Evolutionary conservation across 2,113 vertebrate species (phyloP).

Genomic region (Phoenicopterus ruber): DNA sequence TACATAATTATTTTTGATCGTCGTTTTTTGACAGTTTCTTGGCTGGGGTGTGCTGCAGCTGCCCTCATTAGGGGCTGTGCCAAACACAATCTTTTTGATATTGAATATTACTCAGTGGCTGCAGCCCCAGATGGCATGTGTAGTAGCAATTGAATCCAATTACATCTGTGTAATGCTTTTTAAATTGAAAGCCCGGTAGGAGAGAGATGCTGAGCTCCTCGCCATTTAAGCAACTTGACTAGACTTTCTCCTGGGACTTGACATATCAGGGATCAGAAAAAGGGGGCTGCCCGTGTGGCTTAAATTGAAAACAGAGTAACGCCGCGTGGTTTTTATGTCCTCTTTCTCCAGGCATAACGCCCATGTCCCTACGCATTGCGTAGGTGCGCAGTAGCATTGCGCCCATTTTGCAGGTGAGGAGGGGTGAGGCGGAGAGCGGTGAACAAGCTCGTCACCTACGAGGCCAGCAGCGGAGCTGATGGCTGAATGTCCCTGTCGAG

Average conservation of each 20-base stretch:
- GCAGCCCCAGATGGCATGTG: not conserved
- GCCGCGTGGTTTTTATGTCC: rapidly evolving
- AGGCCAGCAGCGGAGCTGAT: not conserved
- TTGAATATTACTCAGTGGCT: not conserved
- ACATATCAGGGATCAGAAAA: not conserved
- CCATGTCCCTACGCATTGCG: rapidly evolving
- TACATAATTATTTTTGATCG: not conserved
- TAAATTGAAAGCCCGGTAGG: not conserved
- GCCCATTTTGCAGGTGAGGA: not conserved
- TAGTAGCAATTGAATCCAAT: not conserved
- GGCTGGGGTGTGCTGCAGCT: not conserved
- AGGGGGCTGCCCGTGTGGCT: not conserved
- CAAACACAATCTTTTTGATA: constrained; percentile 6
- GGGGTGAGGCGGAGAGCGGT: not conserved
- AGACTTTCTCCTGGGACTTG: not conserved
- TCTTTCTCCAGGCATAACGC: rapidly evolving
- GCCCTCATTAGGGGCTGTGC: constrained; percentile 36
- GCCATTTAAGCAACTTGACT: not conserved
- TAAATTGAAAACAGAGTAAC: not conserved
- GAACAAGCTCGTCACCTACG: not conserved
- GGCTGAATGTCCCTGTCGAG: rapidly evolving
- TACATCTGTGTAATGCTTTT: not conserved
- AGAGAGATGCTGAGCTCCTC: not conserved
- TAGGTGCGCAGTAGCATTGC: not conserved
- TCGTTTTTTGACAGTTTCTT: constrained; percentile 18